Evolutionary conservation across 2,888 invertebrate species (phyloP).

Genomic region (Branchipolynoe longqiensis): DNA sequence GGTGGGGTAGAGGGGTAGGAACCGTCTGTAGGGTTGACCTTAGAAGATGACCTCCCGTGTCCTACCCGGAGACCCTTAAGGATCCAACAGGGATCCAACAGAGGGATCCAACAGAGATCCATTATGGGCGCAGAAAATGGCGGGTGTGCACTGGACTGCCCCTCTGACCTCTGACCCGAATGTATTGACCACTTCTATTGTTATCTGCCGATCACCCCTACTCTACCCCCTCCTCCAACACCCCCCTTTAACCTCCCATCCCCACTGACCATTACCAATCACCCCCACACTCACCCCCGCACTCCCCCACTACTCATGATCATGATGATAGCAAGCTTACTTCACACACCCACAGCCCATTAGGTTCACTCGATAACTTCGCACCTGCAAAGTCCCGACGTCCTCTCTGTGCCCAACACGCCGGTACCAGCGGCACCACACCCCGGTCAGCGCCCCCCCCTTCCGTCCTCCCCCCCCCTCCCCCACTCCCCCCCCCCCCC

Average conservation of each 20-base stretch:
- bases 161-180: constrained; percentile 14
- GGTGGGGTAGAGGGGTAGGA: background rate
- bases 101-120: constrained; percentile 7
- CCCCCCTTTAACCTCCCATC: background rate
- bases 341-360: background rate
- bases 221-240: background rate
- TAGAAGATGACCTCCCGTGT: constrained; percentile 12
- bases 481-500: background rate
- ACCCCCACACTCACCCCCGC: background rate
- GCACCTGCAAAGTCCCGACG: constrained; percentile 14
- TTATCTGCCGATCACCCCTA: background rate
- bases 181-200: constrained; percentile 38
- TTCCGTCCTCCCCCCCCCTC: background rate
- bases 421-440: too few relatives aligned
- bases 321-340: background rate
- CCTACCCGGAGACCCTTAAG: background rate
- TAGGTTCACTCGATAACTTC: constrained; percentile 22
- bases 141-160: background rate
- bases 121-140: background rate
- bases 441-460: background rate
- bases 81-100: constrained; percentile 35
- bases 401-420: too few relatives aligned
- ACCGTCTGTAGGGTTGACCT: background rate
- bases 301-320: background rate
- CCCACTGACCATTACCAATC: background rate